Conservation (phyloP, 2,888 invertebrate genomes). For the Elaeidobius kamerunicus region DNA sequence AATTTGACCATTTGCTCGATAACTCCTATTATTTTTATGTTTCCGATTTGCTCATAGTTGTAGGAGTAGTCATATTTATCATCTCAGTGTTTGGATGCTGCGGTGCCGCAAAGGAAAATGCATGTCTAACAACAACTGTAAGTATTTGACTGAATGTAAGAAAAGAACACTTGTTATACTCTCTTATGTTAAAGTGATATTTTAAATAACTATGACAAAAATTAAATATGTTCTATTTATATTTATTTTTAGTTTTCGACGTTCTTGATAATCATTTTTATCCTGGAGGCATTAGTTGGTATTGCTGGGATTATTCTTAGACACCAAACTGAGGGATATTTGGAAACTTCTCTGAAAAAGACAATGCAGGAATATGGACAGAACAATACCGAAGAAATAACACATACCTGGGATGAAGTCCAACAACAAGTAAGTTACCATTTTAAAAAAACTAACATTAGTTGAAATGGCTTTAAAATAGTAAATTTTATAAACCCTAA, state of each 20-base stretch:
- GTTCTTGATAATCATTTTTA: constrained; percentile 73
- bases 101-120: constrained; percentile 90
- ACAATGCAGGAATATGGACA: constrained; percentile 61
- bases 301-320: constrained; percentile 76
- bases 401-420: constrained; percentile 72
- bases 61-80: constrained; percentile 82
- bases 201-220: too few relatives aligned
- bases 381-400: constrained; percentile 50
- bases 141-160: too few relatives aligned
- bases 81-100: constrained; percentile 95
- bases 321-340: constrained; percentile 60
- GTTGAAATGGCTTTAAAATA: too few relatives aligned
- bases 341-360: constrained; percentile 63
- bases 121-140: constrained; percentile 90
- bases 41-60: constrained; percentile 79
- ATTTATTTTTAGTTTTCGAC: constrained; percentile 62
- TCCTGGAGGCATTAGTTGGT: constrained; percentile 78
- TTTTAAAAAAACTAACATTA: too few relatives aligned
- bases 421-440: constrained; percentile 71
- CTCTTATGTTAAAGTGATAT: too few relatives aligned
- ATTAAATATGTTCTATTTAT: too few relatives aligned
- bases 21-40: constrained; percentile 79
- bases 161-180: too few relatives aligned
- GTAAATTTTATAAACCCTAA: too few relatives aligned
- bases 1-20: constrained; percentile 76